phyloP scores from a whole-genome alignment of 2,888 invertebrate species.

The Strigamia crassipes region DNA sequence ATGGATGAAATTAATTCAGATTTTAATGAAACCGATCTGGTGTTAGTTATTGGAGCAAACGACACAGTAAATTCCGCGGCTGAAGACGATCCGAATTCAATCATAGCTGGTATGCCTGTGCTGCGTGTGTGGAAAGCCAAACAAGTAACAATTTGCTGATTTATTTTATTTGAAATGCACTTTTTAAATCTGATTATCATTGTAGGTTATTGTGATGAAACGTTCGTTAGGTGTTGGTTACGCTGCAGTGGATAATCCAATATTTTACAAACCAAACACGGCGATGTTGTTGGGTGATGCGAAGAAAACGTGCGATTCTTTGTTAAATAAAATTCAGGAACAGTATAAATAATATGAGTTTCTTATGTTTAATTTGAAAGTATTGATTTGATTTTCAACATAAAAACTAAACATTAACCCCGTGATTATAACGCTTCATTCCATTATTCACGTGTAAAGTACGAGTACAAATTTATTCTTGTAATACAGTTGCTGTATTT shows the following conservation, averaged over 20 bases:
- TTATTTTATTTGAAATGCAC: neutral
- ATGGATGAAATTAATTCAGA: constrained; percentile 93
- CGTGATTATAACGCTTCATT: neutral
- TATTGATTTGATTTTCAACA: neutral
- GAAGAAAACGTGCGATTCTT: constrained; percentile 85
- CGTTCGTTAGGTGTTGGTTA: constrained; percentile 84
- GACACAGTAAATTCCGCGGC: constrained; percentile 91
- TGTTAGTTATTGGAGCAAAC: constrained; percentile 84
- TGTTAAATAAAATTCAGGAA: constrained; percentile 70
- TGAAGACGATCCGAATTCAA: constrained; percentile 86
- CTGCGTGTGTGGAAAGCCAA: constrained; percentile 84
- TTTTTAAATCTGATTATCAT: neutral
- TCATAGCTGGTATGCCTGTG: constrained; percentile 92
- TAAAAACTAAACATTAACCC: neutral
- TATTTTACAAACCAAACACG: constrained; percentile 88
- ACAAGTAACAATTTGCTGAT: constrained; percentile 65
- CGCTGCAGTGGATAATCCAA: constrained; percentile 89
- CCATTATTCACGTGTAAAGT: neutral
- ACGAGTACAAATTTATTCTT: neutral
- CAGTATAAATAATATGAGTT: constrained; percentile 55
- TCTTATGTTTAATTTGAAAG: neutral
- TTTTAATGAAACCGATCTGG: constrained; percentile 80
- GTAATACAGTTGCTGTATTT: neutral
- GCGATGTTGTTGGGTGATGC: constrained; percentile 84
- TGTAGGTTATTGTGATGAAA: constrained; percentile 85